These are phyloP conservation scores for Xenopus petersii DNA, from an alignment of 2,797 vertebrate species.

Conservation along the genomic window DNA sequence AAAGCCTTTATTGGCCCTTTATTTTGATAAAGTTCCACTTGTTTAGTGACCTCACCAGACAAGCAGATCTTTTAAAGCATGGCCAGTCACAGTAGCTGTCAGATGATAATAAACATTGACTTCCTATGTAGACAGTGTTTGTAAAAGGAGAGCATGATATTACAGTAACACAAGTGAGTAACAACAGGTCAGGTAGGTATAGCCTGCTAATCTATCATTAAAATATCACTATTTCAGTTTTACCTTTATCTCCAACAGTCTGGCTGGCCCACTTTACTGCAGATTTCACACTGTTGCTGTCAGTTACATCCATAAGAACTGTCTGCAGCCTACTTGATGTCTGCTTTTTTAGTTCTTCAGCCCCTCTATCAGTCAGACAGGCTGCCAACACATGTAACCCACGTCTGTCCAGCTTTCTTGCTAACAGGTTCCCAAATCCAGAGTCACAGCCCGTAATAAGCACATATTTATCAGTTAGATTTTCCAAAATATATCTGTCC, in stretches of 20 bases:
- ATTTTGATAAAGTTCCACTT: too few relatives aligned
- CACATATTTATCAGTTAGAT: slow-evolving; percentile 55
- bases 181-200: too few relatives aligned
- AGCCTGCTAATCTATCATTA: too few relatives aligned
- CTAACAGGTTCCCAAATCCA: slow-evolving; percentile 72
- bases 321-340: slow-evolving; percentile 56
- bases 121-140: too few relatives aligned
- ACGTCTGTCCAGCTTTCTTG: slow-evolving; percentile 66
- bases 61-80: too few relatives aligned
- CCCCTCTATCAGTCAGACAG: slow-evolving; percentile 68
- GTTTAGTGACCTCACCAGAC: too few relatives aligned
- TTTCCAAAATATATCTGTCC: slow-evolving; percentile 43
- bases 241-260: slow-evolving; percentile 44
- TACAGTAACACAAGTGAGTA: too few relatives aligned
- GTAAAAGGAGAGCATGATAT: too few relatives aligned
- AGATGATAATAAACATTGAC: too few relatives aligned
- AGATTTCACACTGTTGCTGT: slow-evolving; percentile 49
- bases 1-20: too few relatives aligned
- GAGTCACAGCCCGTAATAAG: slow-evolving; percentile 45
- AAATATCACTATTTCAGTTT: too few relatives aligned
- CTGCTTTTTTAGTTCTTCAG: slow-evolving; percentile 32
- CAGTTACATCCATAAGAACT: slow-evolving; percentile 56
- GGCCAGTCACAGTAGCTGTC: too few relatives aligned
- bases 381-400: slow-evolving; percentile 78
- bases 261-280: slow-evolving; percentile 49